phyloP scores from a whole-genome alignment of 2,888 invertebrate genomes.

The Pomacea canaliculata region DNA sequence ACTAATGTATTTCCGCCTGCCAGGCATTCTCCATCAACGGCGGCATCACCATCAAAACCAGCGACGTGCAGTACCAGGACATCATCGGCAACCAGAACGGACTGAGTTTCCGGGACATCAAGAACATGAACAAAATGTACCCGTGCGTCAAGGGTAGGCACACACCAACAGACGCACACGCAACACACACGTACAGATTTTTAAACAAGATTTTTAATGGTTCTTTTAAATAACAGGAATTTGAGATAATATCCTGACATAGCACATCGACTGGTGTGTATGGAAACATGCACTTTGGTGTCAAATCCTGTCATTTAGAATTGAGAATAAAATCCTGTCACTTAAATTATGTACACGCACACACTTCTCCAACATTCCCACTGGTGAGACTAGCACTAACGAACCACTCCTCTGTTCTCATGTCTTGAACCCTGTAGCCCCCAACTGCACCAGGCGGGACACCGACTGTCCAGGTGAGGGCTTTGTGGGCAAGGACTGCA shows the following conservation, averaged over 20 bases:
- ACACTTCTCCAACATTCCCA: not conserved
- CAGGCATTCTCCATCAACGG: slow-evolving; percentile 28
- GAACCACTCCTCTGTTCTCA: too few relatives aligned
- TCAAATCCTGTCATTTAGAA: not conserved
- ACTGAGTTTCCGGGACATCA: slow-evolving; percentile 28
- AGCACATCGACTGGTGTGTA: not conserved
- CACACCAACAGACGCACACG: not conserved
- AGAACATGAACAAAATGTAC: slow-evolving; percentile 28
- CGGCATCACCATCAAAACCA: slow-evolving; percentile 22
- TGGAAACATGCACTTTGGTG: not conserved
- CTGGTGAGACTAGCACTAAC: too few relatives aligned
- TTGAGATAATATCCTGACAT: slow-evolving; percentile 3
- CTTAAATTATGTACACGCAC: not conserved
- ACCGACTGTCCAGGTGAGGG: slow-evolving; percentile 45
- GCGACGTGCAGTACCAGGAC: slow-evolving; percentile 20
- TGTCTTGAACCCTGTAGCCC: not conserved
- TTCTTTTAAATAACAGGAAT: not conserved
- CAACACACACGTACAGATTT: not conserved
- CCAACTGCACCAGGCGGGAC: slow-evolving; percentile 26
- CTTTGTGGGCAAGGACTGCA: slow-evolving; percentile 49
- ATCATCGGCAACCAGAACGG: slow-evolving; percentile 20
- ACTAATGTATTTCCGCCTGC: too few relatives aligned
- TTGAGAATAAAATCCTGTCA: too few relatives aligned
- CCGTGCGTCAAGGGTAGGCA: slow-evolving; percentile 21
- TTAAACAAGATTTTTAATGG: too few relatives aligned